These are phyloP conservation scores for Boloria euphrosyne DNA, from an alignment of 2,888 invertebrate species.

Conservation along the genomic window DNA sequence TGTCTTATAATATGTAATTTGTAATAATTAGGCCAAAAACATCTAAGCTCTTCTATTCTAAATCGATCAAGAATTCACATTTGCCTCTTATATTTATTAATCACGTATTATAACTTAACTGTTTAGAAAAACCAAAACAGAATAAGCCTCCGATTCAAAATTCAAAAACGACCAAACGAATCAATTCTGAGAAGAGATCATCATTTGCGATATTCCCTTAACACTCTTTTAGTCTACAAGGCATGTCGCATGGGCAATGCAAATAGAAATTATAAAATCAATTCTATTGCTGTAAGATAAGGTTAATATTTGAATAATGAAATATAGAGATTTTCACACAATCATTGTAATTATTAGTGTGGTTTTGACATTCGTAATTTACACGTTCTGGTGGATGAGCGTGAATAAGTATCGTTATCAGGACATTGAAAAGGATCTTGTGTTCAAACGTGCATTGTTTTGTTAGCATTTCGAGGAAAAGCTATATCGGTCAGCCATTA, in stretches of 20 bases:
- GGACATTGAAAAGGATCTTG: slow-evolving; percentile 59
- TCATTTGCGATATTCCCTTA: slow-evolving; percentile 54
- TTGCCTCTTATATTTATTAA: background rate
- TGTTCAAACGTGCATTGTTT: slow-evolving; percentile 65
- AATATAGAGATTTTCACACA: slow-evolving; percentile 38
- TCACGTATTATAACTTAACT: background rate
- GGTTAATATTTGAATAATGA: slow-evolving; percentile 15
- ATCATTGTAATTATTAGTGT: slow-evolving; percentile 61
- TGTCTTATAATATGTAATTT: too few relatives aligned
- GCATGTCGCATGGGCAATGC: slow-evolving; percentile 40
- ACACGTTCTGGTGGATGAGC: slow-evolving; percentile 59
- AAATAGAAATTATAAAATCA: slow-evolving; percentile 17
- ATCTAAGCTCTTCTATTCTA: too few relatives aligned
- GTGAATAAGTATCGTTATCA: slow-evolving; percentile 62
- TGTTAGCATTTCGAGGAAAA: slow-evolving; percentile 37
- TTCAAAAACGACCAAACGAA: slow-evolving; percentile 46
- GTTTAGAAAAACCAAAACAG: slow-evolving; percentile 18
- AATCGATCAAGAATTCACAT: too few relatives aligned
- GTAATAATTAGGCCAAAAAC: too few relatives aligned
- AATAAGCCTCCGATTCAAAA: slow-evolving; percentile 38
- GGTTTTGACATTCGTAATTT: slow-evolving; percentile 63
- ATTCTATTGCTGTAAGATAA: slow-evolving; percentile 39
- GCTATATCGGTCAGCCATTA: slow-evolving; percentile 18
- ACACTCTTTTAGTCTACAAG: slow-evolving; percentile 54
- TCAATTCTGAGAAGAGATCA: slow-evolving; percentile 55